phyloP scores from a whole-genome alignment of 2,888 invertebrate species.

The Napeogenes inachia region DNA sequence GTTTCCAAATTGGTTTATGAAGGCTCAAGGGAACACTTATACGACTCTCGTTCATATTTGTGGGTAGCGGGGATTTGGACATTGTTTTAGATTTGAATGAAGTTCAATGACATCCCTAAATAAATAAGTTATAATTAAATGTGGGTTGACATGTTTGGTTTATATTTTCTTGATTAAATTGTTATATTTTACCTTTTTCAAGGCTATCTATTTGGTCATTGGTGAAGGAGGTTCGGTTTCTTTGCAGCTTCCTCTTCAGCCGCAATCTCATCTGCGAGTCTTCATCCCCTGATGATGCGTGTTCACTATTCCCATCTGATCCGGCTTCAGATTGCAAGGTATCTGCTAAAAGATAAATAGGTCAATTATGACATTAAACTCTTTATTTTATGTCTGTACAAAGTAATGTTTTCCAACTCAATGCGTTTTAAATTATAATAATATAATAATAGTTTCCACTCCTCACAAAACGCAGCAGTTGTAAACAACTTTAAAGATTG shows the following conservation, averaged over 20 bases:
- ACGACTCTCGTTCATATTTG: constrained; percentile 22
- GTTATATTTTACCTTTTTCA: constrained; percentile 90
- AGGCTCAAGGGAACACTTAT: constrained; percentile 57
- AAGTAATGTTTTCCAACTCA: neutral
- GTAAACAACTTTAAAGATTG: constrained; percentile 31
- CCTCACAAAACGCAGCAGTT: constrained; percentile 21
- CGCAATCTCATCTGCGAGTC: constrained; percentile 95
- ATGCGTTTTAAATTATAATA: neutral
- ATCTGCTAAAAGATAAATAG: constrained; percentile 57
- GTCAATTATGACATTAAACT: neutral
- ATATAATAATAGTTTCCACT: constrained; percentile 1
- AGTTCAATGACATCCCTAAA: neutral
- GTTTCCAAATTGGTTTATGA: constrained; percentile 72
- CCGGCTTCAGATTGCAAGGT: constrained; percentile 79
- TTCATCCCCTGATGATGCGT: constrained; percentile 92
- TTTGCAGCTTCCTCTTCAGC: constrained; percentile 96
- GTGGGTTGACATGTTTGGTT: no score
- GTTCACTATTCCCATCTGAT: constrained; percentile 93
- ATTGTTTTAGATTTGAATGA: neutral
- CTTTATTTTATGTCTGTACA: neutral
- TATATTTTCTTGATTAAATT: no score
- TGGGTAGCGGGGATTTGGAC: constrained; percentile 5
- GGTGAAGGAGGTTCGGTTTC: constrained; percentile 98
- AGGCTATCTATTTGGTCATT: constrained; percentile 99
- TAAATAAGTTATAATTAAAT: no score